A percentile compares a stretch with the other conserved stretches of the same genome.
Evolutionary conservation across 1,140 invertebrate genomes (phyloP).

Genomic region (Lepidotrigona ventralis): DNA sequence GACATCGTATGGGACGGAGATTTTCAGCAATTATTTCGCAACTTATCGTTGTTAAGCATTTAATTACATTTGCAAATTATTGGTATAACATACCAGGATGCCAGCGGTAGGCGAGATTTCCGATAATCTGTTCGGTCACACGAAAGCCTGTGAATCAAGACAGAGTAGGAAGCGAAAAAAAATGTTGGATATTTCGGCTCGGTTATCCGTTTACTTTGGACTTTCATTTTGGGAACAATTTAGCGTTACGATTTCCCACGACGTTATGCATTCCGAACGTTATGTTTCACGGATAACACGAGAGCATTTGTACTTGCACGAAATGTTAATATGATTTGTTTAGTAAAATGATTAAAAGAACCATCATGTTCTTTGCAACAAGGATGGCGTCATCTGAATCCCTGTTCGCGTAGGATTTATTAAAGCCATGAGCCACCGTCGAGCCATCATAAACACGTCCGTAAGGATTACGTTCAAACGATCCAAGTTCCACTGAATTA

Average conservation of each 20-base stretch:
- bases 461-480: conserved; percentile 4
- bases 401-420: conserved; percentile 40
- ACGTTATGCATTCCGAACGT: not conserved
- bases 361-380: conserved; percentile 44
- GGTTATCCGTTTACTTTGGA: not conserved
- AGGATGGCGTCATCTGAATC: conserved; percentile 60
- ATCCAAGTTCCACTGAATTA: conserved; percentile 13
- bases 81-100: conserved; percentile 52
- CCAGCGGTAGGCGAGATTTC: conserved; percentile 41
- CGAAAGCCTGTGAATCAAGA: conserved; percentile 20
- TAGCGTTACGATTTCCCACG: not conserved
- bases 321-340: conserved; percentile 31
- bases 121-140: conserved; percentile 35
- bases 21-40: conserved; percentile 57
- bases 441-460: not conserved
- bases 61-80: conserved; percentile 53
- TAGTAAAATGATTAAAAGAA: conserved; percentile 40
- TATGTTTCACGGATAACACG: not conserved
- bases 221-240: conserved; percentile 12
- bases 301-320: not conserved
- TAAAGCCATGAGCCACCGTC: conserved; percentile 14
- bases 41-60: conserved; percentile 40
- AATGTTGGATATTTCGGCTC: conserved; percentile 29
- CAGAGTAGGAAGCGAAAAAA: conserved; percentile 33
- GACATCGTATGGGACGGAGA: conserved; percentile 43